Percentiles rank a stretch among this genome's conserved stretches.
phyloP scores from a whole-genome alignment of 1,140 invertebrate genomes.

The Arion vulgaris region DNA sequence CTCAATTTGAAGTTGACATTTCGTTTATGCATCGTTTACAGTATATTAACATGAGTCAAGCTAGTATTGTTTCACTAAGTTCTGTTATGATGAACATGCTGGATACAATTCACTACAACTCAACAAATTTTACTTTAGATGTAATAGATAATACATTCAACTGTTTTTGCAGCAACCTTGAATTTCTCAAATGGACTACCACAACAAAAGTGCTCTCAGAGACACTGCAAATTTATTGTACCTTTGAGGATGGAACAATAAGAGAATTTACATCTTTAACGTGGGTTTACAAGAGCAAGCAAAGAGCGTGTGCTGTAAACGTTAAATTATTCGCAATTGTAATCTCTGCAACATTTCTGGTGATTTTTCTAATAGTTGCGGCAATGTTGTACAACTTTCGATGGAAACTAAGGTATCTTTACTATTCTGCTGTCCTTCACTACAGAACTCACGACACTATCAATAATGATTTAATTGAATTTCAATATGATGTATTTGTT shows the following conservation, averaged over 20 bases:
- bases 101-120: too few species aligned
- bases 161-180: slow-evolving; percentile 5
- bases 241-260: not conserved
- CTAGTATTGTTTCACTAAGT: not conserved
- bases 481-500: slow-evolving; percentile 52
- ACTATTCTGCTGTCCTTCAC: slow-evolving; percentile 37
- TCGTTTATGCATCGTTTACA: not conserved
- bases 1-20: not conserved
- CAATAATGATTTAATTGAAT: slow-evolving; percentile 17
- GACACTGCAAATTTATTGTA: not conserved
- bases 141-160: not conserved
- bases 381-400: slow-evolving; percentile 34
- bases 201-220: too few species aligned
- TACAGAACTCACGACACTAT: not conserved
- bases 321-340: not conserved
- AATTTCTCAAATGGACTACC: not conserved
- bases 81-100: not conserved
- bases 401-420: slow-evolving; percentile 46
- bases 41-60: not conserved
- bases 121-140: not conserved
- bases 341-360: not conserved
- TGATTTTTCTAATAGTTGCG: not conserved
- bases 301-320: not conserved
- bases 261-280: not conserved
- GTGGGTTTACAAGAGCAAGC: not conserved